Evolutionary conservation across 2,113 vertebrate genomes (phyloP).

Genomic region (Entomyzon cyanotis): DNA sequence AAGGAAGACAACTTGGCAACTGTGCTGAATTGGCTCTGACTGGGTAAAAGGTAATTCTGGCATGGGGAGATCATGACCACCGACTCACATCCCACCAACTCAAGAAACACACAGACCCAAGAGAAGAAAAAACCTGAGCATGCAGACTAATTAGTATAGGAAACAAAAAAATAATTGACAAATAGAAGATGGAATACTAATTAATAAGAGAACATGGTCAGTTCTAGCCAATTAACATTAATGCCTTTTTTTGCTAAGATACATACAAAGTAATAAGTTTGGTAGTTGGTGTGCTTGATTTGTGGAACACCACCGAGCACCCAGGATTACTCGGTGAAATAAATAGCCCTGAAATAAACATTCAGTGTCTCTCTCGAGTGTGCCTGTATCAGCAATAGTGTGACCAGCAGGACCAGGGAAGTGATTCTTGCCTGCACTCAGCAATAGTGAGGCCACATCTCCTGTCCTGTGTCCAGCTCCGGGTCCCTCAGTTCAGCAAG

Average conservation of each 20-base stretch:
- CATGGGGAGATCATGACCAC: neutral
- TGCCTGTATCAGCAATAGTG: neutral
- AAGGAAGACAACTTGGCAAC: neutral
- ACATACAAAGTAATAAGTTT: neutral
- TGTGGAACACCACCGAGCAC: neutral
- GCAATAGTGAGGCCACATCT: neutral
- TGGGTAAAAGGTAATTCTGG: neutral
- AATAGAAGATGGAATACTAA: neutral
- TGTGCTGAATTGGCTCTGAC: fast-evolving
- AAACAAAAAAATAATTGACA: neutral
- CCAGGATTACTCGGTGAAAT: neutral
- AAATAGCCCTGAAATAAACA: neutral
- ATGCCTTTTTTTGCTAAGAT: neutral
- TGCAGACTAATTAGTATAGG: neutral
- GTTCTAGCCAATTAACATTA: neutral
- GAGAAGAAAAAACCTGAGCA: neutral
- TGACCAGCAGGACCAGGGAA: neutral
- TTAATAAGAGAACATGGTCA: neutral
- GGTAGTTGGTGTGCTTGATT: neutral
- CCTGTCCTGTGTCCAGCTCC: fast-evolving
- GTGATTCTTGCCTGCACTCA: neutral
- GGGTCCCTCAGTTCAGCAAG: neutral
- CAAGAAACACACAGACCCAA: neutral
- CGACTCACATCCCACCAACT: fast-evolving
- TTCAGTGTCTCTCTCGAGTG: neutral